Evolutionary conservation across 2,888 invertebrate species (phyloP).

Genomic region (Andrena trimmerana): DNA sequence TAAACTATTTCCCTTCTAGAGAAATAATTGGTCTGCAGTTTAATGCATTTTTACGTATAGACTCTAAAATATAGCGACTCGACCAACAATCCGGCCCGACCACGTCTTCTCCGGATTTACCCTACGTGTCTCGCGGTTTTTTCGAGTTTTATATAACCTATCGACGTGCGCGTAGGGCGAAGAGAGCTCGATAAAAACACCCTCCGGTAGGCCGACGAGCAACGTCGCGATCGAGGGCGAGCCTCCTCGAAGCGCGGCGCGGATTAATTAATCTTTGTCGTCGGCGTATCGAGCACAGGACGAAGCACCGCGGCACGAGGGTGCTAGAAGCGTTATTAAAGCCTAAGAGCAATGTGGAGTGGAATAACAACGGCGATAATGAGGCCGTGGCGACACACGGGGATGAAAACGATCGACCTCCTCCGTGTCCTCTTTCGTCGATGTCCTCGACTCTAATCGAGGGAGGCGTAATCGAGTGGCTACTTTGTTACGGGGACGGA

Average conservation of each 20-base stretch:
- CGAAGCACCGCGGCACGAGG: slow-evolving; percentile 46
- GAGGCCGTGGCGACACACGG: slow-evolving; percentile 28
- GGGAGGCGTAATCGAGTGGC: slow-evolving; percentile 50
- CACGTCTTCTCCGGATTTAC: too few relatives aligned
- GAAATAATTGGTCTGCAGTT: too few relatives aligned
- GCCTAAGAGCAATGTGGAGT: slow-evolving; percentile 51
- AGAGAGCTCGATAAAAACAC: slow-evolving; percentile 3
- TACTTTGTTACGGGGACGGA: slow-evolving; percentile 41
- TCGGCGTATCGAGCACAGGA: slow-evolving; percentile 40
- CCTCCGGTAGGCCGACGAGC: background rate
- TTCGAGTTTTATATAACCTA: background rate
- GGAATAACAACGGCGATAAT: slow-evolving; percentile 65
- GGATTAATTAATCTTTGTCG: slow-evolving; percentile 68
- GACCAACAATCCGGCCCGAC: too few relatives aligned
- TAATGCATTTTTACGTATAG: too few relatives aligned
- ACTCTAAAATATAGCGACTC: too few relatives aligned
- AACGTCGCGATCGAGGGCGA: slow-evolving; percentile 14
- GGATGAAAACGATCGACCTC: slow-evolving; percentile 56
- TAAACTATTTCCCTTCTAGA: too few relatives aligned
- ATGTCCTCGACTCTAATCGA: slow-evolving; percentile 42
- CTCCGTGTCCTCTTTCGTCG: background rate
- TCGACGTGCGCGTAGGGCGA: background rate
- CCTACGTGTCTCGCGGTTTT: background rate
- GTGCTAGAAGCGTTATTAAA: slow-evolving; percentile 66
- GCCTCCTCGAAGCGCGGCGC: background rate